Conservation (phyloP, 2,888 invertebrate genomes). For the Spialia ferax region DNA sequence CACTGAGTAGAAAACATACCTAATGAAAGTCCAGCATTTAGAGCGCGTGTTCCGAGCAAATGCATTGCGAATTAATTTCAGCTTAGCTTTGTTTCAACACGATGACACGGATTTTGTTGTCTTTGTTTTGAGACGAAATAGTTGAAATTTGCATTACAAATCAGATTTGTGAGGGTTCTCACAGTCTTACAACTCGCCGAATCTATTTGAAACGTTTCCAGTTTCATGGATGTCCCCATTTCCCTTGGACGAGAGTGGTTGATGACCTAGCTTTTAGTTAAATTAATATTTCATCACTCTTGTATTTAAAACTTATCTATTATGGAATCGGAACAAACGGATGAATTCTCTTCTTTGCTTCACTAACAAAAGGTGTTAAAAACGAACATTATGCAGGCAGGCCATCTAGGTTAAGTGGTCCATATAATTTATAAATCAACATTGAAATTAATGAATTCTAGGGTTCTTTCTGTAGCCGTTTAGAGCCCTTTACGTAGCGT, state of each 20-base stretch:
- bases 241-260: slow-evolving; percentile 13
- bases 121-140: slow-evolving; percentile 41
- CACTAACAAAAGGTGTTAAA: not conserved
- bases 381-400: not conserved
- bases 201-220: slow-evolving; percentile 30
- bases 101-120: slow-evolving; percentile 36
- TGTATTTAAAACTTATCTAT: slow-evolving; percentile 22
- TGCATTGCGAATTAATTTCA: slow-evolving; percentile 37
- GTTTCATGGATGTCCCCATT: slow-evolving; percentile 21
- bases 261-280: slow-evolving; percentile 28
- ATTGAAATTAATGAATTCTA: no score
- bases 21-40: slow-evolving; percentile 17
- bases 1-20: slow-evolving; percentile 26
- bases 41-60: slow-evolving; percentile 21
- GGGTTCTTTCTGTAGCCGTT: no score
- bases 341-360: no score
- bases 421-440: no score
- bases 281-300: slow-evolving; percentile 7
- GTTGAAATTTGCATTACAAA: slow-evolving; percentile 40
- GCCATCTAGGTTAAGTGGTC: no score
- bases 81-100: slow-evolving; percentile 37
- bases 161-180: slow-evolving; percentile 37
- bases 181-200: slow-evolving; percentile 27
- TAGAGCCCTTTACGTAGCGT: no score
- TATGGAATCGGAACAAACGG: not conserved